phyloP scores from a whole-genome alignment of 2,113 vertebrate species.

The Budorcas taxicolor region DNA sequence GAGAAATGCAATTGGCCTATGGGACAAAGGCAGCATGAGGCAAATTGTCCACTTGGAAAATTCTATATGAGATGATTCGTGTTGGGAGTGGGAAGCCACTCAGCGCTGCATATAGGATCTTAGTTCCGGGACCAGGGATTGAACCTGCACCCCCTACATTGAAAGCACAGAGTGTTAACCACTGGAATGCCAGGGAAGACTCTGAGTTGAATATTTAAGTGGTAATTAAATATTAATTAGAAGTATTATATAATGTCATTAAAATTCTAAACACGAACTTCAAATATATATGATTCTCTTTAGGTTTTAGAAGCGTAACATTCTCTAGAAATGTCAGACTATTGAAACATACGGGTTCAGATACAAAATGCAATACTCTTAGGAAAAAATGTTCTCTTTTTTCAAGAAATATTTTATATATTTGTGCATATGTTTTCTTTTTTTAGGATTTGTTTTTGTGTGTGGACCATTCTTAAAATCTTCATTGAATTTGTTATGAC shows the following conservation, averaged over 20 bases:
- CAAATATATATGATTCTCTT: not conserved
- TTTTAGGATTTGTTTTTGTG: not conserved
- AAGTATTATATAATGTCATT: not conserved
- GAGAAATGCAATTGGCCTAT: not conserved
- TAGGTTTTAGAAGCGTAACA: not conserved
- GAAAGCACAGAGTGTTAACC: not conserved
- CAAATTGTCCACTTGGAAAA: not conserved
- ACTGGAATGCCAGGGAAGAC: not conserved
- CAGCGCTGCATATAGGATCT: not conserved
- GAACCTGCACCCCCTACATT: not conserved
- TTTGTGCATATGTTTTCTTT: not conserved
- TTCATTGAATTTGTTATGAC: not conserved
- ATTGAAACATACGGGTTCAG: not conserved
- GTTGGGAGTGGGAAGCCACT: not conserved
- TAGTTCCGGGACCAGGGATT: rapidly evolving
- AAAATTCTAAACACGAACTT: not conserved
- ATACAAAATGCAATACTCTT: not conserved
- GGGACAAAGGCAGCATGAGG: not conserved
- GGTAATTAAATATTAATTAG: not conserved
- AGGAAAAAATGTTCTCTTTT: not conserved
- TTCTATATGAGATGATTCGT: not conserved
- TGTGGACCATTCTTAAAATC: not conserved
- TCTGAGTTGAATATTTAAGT: not conserved
- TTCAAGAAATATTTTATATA: not conserved
- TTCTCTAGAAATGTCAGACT: not conserved